phyloP scores from a whole-genome alignment of 2,797 vertebrate species.

The Myotis planiceps region DNA sequence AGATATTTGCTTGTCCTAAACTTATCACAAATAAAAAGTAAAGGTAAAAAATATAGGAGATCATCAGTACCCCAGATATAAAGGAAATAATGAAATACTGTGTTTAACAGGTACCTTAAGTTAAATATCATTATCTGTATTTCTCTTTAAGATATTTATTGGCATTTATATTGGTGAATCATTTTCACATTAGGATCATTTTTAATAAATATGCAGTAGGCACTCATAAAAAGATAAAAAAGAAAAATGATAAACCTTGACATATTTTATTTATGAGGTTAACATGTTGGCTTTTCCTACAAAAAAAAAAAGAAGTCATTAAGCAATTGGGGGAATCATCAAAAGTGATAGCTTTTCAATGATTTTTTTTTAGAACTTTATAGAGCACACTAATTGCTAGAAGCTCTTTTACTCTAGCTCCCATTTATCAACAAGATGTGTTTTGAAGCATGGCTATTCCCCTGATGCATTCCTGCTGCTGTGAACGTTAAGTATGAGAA shows the following conservation, averaged over 20 bases:
- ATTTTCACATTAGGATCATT: neutral
- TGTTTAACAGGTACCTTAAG: neutral
- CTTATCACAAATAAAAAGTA: neutral
- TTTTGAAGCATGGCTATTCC: neutral
- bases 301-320: neutral
- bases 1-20: neutral
- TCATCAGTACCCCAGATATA: neutral
- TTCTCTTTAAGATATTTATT: neutral
- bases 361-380: neutral
- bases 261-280: neutral
- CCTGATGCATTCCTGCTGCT: neutral
- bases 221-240: neutral
- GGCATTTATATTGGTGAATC: neutral
- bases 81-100: neutral
- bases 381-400: neutral
- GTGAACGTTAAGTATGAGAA: neutral
- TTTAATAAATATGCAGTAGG: neutral
- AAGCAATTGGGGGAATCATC: neutral
- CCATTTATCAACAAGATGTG: neutral
- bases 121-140: neutral
- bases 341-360: neutral
- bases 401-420: neutral
- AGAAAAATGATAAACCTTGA: neutral
- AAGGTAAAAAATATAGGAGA: neutral
- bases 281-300: neutral